A percentile compares a stretch with the other conserved stretches of the same genome.
phyloP scores from a whole-genome alignment of 53 echinoderm and acorn worm species.

The Apostichopus leukothele region DNA sequence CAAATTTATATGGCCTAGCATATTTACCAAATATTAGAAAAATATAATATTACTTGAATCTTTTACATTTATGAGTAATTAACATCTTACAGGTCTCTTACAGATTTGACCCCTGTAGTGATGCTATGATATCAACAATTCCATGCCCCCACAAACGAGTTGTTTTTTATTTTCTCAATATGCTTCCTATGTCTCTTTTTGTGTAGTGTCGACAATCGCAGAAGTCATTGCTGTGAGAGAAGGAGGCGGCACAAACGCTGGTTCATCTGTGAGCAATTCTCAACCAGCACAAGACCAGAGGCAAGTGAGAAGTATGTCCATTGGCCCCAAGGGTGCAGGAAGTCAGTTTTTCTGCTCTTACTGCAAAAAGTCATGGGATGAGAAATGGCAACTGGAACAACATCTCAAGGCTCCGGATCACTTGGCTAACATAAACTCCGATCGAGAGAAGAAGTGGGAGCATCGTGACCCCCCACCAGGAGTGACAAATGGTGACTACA shows the following conservation, averaged over 20 bases:
- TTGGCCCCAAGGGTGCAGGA: background rate
- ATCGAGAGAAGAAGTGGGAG: conserved; percentile 83
- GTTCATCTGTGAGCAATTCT: background rate
- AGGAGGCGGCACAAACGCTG: background rate
- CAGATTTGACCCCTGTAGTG: too few species aligned
- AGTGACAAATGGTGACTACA: conserved; percentile 64
- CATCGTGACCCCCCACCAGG: conserved; percentile 75
- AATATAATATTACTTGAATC: too few species aligned
- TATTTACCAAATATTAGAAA: too few species aligned
- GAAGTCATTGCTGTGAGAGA: conserved; percentile 52
- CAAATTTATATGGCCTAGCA: too few species aligned
- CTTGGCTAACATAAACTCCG: conserved; percentile 76
- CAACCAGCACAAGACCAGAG: background rate
- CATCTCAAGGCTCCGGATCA: conserved; percentile 71
- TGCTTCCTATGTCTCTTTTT: too few species aligned
- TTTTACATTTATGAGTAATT: too few species aligned
- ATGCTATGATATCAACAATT: too few species aligned
- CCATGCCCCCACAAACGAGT: too few species aligned
- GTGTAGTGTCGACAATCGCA: conserved; percentile 64
- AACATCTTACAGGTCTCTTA: too few species aligned
- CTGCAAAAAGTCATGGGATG: conserved; percentile 66
- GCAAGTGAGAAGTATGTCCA: background rate
- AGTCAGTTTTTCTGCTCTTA: conserved; percentile 64
- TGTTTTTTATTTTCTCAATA: too few species aligned
- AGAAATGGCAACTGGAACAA: conserved; percentile 60